phyloP scores from a whole-genome alignment of 2,888 invertebrate species.

The Nesidiocoris tenuis region DNA sequence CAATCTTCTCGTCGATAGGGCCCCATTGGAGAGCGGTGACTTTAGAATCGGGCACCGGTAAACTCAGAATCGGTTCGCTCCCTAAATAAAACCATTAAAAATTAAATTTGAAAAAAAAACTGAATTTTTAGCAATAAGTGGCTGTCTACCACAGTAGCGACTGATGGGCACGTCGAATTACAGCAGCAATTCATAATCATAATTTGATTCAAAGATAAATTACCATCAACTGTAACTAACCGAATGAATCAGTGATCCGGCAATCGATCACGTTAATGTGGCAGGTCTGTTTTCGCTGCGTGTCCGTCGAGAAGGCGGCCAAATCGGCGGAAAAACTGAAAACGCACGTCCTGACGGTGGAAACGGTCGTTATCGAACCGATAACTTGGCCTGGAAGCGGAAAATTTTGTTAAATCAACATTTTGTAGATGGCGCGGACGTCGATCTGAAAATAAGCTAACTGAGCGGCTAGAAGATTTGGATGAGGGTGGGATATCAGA shows the following conservation, averaged over 20 bases:
- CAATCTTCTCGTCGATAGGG: constrained; percentile 83
- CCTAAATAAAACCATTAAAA: constrained; percentile 53
- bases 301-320: constrained; percentile 88
- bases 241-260: constrained; percentile 43
- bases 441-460: too few species aligned
- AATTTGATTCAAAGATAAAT: too few species aligned
- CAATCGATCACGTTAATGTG: constrained; percentile 82
- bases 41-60: constrained; percentile 78
- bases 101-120: too few species aligned
- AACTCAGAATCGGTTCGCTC: constrained; percentile 70
- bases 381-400: constrained; percentile 64
- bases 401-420: too few species aligned
- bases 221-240: too few species aligned
- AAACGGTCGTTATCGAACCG: constrained; percentile 71
- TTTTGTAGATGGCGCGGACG: too few species aligned
- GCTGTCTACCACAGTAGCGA: too few species aligned
- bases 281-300: constrained; percentile 80
- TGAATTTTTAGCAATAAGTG: too few species aligned
- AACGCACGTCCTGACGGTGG: constrained; percentile 86
- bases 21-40: constrained; percentile 95
- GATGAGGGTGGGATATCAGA: too few species aligned
- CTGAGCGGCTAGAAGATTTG: too few species aligned
- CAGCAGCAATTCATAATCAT: too few species aligned
- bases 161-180: too few species aligned
- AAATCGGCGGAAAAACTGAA: constrained; percentile 92